phyloP scores from a whole-genome alignment of 1,140 invertebrate genomes.

The Calephelis virginiensis region DNA sequence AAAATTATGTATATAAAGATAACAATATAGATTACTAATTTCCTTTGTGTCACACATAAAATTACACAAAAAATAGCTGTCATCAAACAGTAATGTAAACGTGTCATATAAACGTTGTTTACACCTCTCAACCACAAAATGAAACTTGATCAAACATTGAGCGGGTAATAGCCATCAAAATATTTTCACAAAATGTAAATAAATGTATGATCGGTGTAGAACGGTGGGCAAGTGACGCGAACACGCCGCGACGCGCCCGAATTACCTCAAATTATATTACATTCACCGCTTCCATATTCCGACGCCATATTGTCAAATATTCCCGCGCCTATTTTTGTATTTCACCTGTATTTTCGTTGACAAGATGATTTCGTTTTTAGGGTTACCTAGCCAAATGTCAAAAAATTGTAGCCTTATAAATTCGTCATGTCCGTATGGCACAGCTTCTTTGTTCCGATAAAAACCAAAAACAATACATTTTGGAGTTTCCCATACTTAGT shows the following conservation, averaged over 20 bases:
- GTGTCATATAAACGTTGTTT: not conserved
- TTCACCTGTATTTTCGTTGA: constrained; percentile 2
- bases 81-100: not conserved
- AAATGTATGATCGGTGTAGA: constrained; percentile 29
- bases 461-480: no score
- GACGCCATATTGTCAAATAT: constrained; percentile 7
- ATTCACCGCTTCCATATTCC: constrained; percentile 37
- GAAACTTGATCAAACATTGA: constrained; percentile 7
- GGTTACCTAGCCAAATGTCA: no score
- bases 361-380: not conserved
- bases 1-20: no score
- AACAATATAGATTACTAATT: no score
- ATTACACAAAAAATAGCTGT: no score
- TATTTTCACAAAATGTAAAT: constrained; percentile 24
- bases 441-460: no score
- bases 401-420: no score
- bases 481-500: no score
- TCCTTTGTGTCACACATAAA: no score
- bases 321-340: constrained; percentile 4
- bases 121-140: constrained; percentile 7
- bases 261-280: constrained; percentile 50
- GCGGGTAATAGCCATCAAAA: constrained; percentile 15
- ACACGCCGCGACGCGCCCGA: constrained; percentile 34
- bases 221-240: constrained; percentile 32
- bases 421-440: no score